A percentile compares a stretch with the other conserved stretches of the same genome.
Conservation (phyloP, 1,140 invertebrate genomes). For the Probaryconus sp. region DNA sequence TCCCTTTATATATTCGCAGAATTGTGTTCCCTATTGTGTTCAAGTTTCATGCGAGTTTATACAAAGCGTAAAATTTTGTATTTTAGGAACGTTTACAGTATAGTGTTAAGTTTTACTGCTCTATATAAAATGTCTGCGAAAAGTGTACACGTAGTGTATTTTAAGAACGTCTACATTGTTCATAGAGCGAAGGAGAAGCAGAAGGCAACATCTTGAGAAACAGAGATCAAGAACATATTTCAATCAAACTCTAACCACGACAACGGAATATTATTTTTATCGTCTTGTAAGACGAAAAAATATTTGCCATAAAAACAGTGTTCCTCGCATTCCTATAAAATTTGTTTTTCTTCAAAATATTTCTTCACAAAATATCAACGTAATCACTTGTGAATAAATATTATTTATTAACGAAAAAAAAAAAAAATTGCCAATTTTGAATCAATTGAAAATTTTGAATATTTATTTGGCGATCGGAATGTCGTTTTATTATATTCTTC, state of each 20-base stretch:
- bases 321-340: too few species aligned
- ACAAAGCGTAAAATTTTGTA: constrained; percentile 31
- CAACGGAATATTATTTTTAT: background rate
- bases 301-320: background rate
- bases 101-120: constrained; percentile 20
- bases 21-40: constrained; percentile 20
- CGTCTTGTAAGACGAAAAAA: background rate
- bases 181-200: constrained; percentile 3
- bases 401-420: too few species aligned
- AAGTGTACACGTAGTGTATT: constrained; percentile 8
- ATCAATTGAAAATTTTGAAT: too few species aligned
- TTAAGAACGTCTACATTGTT: constrained; percentile 25
- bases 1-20: constrained; percentile 31
- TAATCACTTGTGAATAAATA: too few species aligned
- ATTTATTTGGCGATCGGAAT: too few species aligned
- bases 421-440: too few species aligned
- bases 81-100: constrained; percentile 44
- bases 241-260: constrained; percentile 1
- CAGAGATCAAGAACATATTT: background rate
- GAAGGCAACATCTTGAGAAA: background rate
- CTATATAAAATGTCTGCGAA: constrained; percentile 21
- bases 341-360: background rate
- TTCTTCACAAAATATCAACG: background rate
- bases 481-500: too few species aligned
- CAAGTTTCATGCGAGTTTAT: constrained; percentile 6